A percentile compares a stretch with the other conserved stretches of the same genome.
Conservation (phyloP, 2,113 vertebrate species). For the Talpa occidentalis region DNA sequence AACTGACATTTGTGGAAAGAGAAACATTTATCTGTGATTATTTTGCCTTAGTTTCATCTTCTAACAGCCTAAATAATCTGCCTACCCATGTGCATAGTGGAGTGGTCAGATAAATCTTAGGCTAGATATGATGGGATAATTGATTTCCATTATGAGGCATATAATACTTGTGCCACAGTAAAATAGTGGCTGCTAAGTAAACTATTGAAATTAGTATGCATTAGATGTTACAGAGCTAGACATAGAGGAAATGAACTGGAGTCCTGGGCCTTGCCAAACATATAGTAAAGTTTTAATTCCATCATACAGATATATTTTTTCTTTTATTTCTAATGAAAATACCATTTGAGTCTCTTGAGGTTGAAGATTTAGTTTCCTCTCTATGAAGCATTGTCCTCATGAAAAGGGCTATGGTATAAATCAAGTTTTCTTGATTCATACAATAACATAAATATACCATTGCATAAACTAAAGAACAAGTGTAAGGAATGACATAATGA, state of each 20-base stretch:
- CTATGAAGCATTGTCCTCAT: not conserved
- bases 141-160: slow-evolving; percentile 60
- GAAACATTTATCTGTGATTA: slow-evolving; percentile 59
- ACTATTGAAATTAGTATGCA: slow-evolving; percentile 31
- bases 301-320: not conserved
- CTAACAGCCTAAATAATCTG: slow-evolving; percentile 34
- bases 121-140: not conserved
- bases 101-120: slow-evolving; percentile 57
- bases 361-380: not conserved
- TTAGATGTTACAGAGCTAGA: not conserved
- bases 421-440: not conserved
- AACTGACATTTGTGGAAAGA: slow-evolving; percentile 47
- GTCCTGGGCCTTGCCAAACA: not conserved
- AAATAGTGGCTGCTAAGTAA: slow-evolving; percentile 51
- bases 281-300: not conserved
- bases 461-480: not conserved
- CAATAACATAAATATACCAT: not conserved
- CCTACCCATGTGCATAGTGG: not conserved
- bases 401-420: not conserved
- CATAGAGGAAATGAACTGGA: not conserved
- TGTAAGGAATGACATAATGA: not conserved
- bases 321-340: not conserved
- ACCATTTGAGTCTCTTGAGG: not conserved
- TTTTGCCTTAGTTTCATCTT: not conserved
- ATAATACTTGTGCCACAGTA: slow-evolving; percentile 43